Conservation (phyloP, 2,797 vertebrate genomes). For the Typhlichthys eigenmanni region DNA sequence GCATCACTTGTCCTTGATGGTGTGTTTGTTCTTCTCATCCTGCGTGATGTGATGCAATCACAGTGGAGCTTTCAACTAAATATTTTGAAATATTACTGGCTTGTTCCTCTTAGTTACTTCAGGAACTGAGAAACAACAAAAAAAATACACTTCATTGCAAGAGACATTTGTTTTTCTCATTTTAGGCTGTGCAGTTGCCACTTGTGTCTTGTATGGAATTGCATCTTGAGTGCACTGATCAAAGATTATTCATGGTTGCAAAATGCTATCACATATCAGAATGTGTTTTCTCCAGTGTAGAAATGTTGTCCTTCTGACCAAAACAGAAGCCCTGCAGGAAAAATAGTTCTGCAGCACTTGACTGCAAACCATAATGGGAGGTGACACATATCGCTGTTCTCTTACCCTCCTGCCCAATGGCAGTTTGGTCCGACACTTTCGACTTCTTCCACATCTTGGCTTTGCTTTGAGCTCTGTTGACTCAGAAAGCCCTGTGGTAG, state of each 20-base stretch:
- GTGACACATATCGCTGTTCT: slow-evolving; percentile 23
- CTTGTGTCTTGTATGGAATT: slow-evolving; percentile 14
- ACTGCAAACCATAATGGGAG: slow-evolving; percentile 8
- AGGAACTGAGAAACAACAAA: not conserved
- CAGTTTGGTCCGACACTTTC: slow-evolving; percentile 75
- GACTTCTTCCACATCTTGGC: slow-evolving; percentile 77
- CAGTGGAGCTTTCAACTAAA: too few species aligned
- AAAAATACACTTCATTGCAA: slow-evolving; percentile 10
- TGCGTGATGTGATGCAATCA: too few species aligned
- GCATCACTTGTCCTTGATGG: too few species aligned
- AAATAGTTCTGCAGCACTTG: slow-evolving; percentile 25
- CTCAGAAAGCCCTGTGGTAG: slow-evolving; percentile 56
- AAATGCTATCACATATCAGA: not conserved
- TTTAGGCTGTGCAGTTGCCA: slow-evolving; percentile 2
- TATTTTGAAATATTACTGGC: too few species aligned
- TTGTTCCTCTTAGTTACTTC: too few species aligned
- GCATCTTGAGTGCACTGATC: slow-evolving; percentile 11
- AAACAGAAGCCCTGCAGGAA: slow-evolving; percentile 21
- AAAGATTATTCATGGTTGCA: slow-evolving; percentile 9
- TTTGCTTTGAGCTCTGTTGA: slow-evolving; percentile 43
- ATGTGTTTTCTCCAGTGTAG: slow-evolving; percentile 15
- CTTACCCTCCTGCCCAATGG: slow-evolving; percentile 79
- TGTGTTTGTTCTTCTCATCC: too few species aligned
- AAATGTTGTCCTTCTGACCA: slow-evolving; percentile 6
- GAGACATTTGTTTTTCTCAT: not conserved